Evolutionary conservation across 1,140 invertebrate species (phyloP), one percentile per base, ranked within the genome.

Genomic region (Pomacea maculata): DNA sequence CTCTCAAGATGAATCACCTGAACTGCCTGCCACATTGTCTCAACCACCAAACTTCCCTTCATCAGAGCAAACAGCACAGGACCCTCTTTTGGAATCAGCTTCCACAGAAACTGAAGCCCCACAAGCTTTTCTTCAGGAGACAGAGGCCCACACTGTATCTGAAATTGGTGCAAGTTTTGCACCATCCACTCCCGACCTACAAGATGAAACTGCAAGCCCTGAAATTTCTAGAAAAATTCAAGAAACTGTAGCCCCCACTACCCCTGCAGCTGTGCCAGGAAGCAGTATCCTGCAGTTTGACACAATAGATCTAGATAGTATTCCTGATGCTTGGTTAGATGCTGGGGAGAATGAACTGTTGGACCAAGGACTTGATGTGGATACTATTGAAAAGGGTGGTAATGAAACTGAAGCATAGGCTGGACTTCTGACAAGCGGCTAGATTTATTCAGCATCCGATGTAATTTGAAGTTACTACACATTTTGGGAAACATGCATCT

Each of bases 321-420:
- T 78, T 17, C 77, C 77, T 12, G 77, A 78, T 12, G 65, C 77
- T 2, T 78, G 77, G 77, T 29, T 78, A 65, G 68, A 54, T n/a
- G 21, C n/a, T n/a, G 29, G 15, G 3, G 77, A 15, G n/a, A 65
- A 70, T 19, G 52, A 14, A 21, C 25, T 34, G 65, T 61, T 17
- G 11, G 57, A 17, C 15, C 57, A 61, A 17, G 57, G 57, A 14
- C 57, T 61, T 61, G 57, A 61, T 61, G 57, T 0, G 57, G 15
- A 61, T 8, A 14, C 57, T 5, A 45, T 45, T 45, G 34, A 45
- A 45, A 45, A 45, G 0, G 57, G 57, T 61, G 11, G 15, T 11
- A 4, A 61, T 61, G 11, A 61, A 61, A 11, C 1, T 61, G 57
- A 61, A 61, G 1, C 11, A 1, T 61, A 1, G 57, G 11, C 57